A percentile compares a stretch with the other conserved stretches of the same genome.
Conservation (phyloP, 1,140 invertebrate species). For the Teleogryllus occipitalis region DNA sequence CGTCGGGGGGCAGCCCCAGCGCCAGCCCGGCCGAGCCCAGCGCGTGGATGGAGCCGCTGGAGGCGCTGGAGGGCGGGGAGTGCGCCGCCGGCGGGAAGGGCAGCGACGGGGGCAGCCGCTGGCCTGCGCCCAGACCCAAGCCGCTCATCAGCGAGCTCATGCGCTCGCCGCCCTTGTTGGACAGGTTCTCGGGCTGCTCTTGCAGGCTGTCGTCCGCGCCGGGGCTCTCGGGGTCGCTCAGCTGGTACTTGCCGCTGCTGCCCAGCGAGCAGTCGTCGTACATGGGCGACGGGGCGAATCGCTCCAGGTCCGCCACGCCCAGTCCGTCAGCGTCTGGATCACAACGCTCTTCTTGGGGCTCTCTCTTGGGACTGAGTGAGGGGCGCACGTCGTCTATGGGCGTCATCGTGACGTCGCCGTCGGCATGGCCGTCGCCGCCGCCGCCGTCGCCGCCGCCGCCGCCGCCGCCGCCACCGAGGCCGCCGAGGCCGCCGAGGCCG, state of each 20-base stretch:
- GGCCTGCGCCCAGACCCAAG: slow-evolving; percentile 6
- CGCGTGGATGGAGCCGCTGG: slow-evolving; percentile 43
- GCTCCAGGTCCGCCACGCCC: slow-evolving; percentile 41
- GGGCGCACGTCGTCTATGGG: too few relatives aligned
- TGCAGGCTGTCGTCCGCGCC: slow-evolving; percentile 55
- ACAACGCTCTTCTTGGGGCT: too few relatives aligned
- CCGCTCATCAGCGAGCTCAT: background rate
- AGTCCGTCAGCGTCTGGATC: slow-evolving; percentile 48
- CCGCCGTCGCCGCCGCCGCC: slow-evolving; percentile 47
- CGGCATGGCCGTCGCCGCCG: slow-evolving; percentile 59
- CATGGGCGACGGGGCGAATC: slow-evolving; percentile 47
- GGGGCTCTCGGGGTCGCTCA: slow-evolving; percentile 36
- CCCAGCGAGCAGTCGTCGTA: slow-evolving; percentile 71
- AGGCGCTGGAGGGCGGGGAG: slow-evolving; percentile 58
- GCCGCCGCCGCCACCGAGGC: too few relatives aligned
- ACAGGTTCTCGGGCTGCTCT: slow-evolving; percentile 73
- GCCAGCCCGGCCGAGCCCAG: slow-evolving; percentile 23
- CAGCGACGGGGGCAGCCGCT: slow-evolving; percentile 48
- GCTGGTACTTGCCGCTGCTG: slow-evolving; percentile 57
- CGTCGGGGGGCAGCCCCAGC: slow-evolving; percentile 22
- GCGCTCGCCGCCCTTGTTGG: slow-evolving; percentile 48
- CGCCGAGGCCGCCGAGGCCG: too few relatives aligned
- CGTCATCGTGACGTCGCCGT: slow-evolving; percentile 52
- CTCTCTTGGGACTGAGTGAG: background rate
- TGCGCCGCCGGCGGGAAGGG: slow-evolving; percentile 45